Evolutionary conservation across 2,888 invertebrate species (phyloP).

Genomic region (Colletes collaris): DNA sequence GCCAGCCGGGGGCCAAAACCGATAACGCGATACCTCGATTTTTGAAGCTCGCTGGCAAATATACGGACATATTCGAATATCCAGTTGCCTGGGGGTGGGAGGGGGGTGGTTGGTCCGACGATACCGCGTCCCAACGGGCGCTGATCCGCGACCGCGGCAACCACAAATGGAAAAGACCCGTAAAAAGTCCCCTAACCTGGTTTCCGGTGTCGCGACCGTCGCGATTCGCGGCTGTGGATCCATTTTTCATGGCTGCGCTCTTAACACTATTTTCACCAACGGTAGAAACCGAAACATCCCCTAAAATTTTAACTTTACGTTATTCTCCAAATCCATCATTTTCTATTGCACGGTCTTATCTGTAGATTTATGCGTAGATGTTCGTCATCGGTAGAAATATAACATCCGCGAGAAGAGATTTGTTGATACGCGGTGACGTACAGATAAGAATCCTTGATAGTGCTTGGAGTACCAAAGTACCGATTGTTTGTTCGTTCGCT

Average conservation of each 20-base stretch:
- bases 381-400: too few relatives aligned
- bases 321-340: too few relatives aligned
- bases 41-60: constrained; percentile 22
- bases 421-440: too few relatives aligned
- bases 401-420: too few relatives aligned
- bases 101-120: constrained; percentile 1
- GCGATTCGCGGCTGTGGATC: constrained; percentile 31
- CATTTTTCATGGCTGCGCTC: constrained; percentile 12
- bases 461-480: too few relatives aligned
- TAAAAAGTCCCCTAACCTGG: constrained; percentile 42
- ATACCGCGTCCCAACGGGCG: constrained; percentile 26
- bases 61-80: constrained; percentile 38
- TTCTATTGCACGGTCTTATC: too few relatives aligned
- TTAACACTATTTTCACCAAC: too few relatives aligned
- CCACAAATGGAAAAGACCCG: constrained; percentile 59
- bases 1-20: not conserved
- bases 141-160: constrained; percentile 46
- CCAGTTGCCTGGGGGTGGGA: constrained; percentile 21
- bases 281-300: too few relatives aligned
- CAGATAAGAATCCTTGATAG: too few relatives aligned
- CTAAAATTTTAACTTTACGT: too few relatives aligned
- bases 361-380: too few relatives aligned
- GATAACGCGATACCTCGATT: not conserved
- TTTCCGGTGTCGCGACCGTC: constrained; percentile 18
- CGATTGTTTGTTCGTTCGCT: too few relatives aligned